Evolutionary conservation across 2,888 invertebrate species (phyloP), one percentile per base, ranked within the genome.

Genomic region (Stenolophus ochropezus): DNA sequence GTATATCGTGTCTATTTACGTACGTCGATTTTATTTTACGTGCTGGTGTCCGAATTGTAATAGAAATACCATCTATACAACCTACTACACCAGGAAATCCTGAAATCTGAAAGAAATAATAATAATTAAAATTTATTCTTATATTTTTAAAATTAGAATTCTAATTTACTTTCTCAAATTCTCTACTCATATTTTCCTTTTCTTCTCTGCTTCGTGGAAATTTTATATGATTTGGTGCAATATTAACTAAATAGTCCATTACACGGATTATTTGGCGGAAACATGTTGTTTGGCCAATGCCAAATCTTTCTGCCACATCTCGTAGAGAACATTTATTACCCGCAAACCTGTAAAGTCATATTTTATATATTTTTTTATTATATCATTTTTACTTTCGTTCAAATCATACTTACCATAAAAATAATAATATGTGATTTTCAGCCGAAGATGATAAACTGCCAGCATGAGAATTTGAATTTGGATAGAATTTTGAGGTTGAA

Each of bases 21-120:
- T 87, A 87, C 2, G 86, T 87, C 0, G 84, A 86, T 82, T 85
- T 85, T 5, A 86, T 84, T 86, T 87, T 87, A 51, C 85, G 83
- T 5, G 83, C 85, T 33, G 86, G 86, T 56, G 85, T 86, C 73
- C 84, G 83, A 6, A 86, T 86, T 5, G 33, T 49, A 20, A 86
- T 84, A 11, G 73, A 83, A 49, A 11, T 27, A 27, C 20, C 71
- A 20, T 49, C 49, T 14, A 49, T 49, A 49, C 49, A 49, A 11
- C 65, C 65, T 11, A 65, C 1, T 0, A 65, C 65, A n/a, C 11
- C 65, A 8, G 65, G n/a, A n/a, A 65, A 65, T 5, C 65, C 65
- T 6, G 65, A 11, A 27, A 65, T 23, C 65, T 65, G 0, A 23
- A 65, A 65, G 14, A 23, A 14, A 65, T 6, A 65, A 25, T 4